These are phyloP conservation scores for Climacteris rufus DNA, from an alignment of 2,113 vertebrate species.

Conservation along the genomic window DNA sequence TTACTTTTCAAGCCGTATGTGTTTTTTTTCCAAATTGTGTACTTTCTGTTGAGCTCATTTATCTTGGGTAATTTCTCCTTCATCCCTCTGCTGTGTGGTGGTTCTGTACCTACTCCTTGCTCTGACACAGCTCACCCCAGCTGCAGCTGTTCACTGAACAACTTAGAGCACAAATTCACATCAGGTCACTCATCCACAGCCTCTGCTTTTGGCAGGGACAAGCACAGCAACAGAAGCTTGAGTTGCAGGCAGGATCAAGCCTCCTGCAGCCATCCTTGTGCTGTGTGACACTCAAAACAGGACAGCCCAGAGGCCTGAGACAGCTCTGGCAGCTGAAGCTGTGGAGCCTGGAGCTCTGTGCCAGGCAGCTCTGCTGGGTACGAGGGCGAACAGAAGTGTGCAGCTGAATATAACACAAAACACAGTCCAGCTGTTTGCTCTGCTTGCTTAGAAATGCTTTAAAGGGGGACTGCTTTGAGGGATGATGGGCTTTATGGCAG, in stretches of 20 bases:
- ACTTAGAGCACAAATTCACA: background rate
- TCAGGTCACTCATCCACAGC: background rate
- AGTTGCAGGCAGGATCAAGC: background rate
- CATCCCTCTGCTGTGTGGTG: background rate
- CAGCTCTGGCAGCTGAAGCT: background rate
- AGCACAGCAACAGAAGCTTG: background rate
- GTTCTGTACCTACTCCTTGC: background rate
- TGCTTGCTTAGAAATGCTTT: background rate
- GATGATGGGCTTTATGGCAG: background rate
- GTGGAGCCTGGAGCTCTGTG: background rate
- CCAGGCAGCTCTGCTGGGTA: background rate
- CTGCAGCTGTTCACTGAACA: background rate
- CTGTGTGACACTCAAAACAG: accelerated
- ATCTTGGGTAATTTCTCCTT: background rate
- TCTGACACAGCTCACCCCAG: background rate
- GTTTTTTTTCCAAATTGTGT: background rate
- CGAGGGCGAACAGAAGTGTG: background rate
- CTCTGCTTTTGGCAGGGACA: background rate
- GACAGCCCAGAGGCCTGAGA: background rate
- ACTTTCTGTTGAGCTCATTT: background rate
- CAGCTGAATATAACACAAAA: background rate
- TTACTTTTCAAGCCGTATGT: background rate
- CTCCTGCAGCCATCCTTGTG: background rate
- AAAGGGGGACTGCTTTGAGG: background rate
- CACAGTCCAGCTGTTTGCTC: background rate